Evolutionary conservation across 2,888 invertebrate species (phyloP).

Genomic region (Hoplodrina ambigua): DNA sequence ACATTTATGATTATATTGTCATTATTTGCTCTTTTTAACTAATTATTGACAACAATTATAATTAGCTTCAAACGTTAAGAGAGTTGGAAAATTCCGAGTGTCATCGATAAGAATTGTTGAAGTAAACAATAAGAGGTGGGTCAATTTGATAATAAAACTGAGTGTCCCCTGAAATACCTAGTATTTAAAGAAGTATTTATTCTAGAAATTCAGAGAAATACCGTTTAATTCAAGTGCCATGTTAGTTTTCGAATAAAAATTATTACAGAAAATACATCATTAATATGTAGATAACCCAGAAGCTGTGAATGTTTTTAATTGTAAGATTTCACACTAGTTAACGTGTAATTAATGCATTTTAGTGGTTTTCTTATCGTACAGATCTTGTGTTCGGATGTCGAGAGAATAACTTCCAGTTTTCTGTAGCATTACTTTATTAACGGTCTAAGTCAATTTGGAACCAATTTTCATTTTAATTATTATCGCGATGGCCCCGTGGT

Average conservation of each 20-base stretch:
- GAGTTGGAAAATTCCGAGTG: slow-evolving; percentile 47
- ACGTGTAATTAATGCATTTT: background rate
- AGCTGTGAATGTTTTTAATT: background rate
- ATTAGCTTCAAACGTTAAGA: slow-evolving; percentile 26
- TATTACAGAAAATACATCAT: background rate
- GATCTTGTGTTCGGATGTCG: background rate
- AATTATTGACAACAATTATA: slow-evolving; percentile 25
- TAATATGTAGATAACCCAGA: background rate
- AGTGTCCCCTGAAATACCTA: slow-evolving; percentile 13
- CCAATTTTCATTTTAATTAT: too few species aligned
- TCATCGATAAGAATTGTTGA: slow-evolving; percentile 44
- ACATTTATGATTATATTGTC: slow-evolving; percentile 7
- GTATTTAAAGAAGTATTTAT: background rate
- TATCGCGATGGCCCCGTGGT: too few species aligned
- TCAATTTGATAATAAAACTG: slow-evolving; percentile 37
- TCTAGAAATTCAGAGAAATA: background rate
- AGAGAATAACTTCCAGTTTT: background rate
- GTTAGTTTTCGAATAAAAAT: background rate
- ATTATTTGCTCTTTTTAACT: slow-evolving; percentile 28
- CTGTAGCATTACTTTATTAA: background rate
- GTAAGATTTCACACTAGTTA: background rate
- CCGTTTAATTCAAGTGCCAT: background rate
- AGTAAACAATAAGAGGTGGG: slow-evolving; percentile 45
- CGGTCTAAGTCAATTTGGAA: background rate
- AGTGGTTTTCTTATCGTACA: background rate